phyloP scores from a whole-genome alignment of 2,797 vertebrate genomes.

The Melopsittacus undulatus region DNA sequence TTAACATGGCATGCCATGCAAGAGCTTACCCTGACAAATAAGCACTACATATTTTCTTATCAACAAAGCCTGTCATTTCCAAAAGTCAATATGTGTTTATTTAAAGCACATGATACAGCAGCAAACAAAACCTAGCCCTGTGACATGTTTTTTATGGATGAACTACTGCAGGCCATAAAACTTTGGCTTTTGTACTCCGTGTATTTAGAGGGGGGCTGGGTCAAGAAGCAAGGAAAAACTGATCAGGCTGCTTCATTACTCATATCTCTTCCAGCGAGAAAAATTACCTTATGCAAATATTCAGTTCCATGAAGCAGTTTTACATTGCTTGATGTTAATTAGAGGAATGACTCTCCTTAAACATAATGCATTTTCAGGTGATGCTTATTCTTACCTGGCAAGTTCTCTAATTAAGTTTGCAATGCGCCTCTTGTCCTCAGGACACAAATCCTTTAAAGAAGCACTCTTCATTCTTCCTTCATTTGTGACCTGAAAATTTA shows the following conservation, averaged over 20 bases:
- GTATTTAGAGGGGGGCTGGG: neutral
- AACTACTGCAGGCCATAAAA: neutral
- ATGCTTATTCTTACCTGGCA: conserved; percentile 85
- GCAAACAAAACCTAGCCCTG: neutral
- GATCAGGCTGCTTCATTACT: neutral
- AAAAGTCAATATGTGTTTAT: neutral
- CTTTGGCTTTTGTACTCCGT: neutral
- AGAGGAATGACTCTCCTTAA: neutral
- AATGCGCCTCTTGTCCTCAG: conserved; percentile 96
- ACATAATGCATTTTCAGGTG: conserved; percentile 52
- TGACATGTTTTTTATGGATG: neutral
- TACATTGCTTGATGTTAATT: conserved; percentile 19
- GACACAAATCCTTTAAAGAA: conserved; percentile 94
- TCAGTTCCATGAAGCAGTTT: neutral
- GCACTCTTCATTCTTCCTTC: conserved; percentile 79
- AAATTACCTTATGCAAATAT: conserved; percentile 4
- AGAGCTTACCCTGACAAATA: neutral
- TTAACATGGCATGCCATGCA: neutral
- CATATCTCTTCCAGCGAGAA: neutral
- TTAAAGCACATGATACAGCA: neutral
- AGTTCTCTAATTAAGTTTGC: conserved; percentile 97
- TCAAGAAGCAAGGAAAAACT: neutral
- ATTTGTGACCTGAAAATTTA: conserved; percentile 77
- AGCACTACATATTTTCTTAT: neutral
- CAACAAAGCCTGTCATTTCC: neutral